Base-by-base conservation (phyloP, 2,113 vertebrate species). In the Vicugna pacos region DNA sequence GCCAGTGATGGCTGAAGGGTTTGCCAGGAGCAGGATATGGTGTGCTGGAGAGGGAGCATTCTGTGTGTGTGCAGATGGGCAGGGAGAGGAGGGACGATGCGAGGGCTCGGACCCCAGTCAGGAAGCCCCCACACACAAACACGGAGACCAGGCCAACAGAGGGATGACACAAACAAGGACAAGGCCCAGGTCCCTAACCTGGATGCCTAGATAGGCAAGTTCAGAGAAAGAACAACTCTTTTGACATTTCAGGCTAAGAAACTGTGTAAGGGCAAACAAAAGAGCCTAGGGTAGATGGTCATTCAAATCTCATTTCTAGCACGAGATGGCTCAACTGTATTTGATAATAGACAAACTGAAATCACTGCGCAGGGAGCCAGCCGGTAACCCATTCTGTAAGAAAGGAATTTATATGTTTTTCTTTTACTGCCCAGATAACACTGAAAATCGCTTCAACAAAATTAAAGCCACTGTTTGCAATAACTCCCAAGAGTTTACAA, bases 1-100 rank as follows among this genome's bases (percentile, higher is more conserved):
- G 3, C 0, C 0, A 3, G 28, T 30, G 6, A 11, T 1, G 2
- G 3, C 56, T 15, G 26, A 22, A n/a, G 26, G 15, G 2, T 24
- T 6, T 13, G 46, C 30, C 77, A 12, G 19, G 9, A 30, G 19
- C 13, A 0, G 35, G 65, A 52, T 2, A 4, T 0, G 1, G 52
- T 6, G 76, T 3, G 35, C 17, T 17, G 20, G 42, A 42, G 60
- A 56, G 20, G 48, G 8, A 28, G n/a, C 48, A 30, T 28, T 35
- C 77, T 48, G 16, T 14, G 24, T 4, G 3, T 2, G 50, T 0
- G 14, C 0, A 4, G 35, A 24, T 10, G 42, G 62, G 4, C 9
- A 13, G 56, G 30, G 14, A 42, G 38, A 5, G 22, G 32, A 42
- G 1, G 19, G 42, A 11, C 15, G 54, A 3, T 6, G 8, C 0